Evolutionary conservation across 2,113 vertebrate genomes (phyloP), one percentile per base, ranked within the genome.

Genomic region (Megaleporinus macrocephalus): DNA sequence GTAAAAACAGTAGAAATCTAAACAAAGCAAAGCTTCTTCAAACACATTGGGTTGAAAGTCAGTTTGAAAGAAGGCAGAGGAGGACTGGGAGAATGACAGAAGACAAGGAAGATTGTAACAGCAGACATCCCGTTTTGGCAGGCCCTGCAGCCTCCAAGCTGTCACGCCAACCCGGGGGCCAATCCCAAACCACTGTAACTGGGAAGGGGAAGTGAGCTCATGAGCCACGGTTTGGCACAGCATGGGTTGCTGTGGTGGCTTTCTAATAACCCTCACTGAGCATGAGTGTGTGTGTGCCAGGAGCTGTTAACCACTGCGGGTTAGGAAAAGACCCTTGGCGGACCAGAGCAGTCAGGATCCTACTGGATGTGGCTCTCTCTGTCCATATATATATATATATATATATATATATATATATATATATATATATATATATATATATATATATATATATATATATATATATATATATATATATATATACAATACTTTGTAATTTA

Each of bases 181-280:
- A 91, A 91, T 88, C 78, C 86, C 80, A 91, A 94, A 94, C 93
- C 93, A 87, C 93, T 86, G 75, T 92, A 89, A 93, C 93, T 84
- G 30, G 90, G 89, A 84, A 90, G 87, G 73, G 94, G 94, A 95
- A 94, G 91, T 95, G 94, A 95, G 93, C 94, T 94, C 94, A 95
- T 91, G 73, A 74, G 71, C 78, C 77, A 86, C 79, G 89, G 92
- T 86, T 94, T 94, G 93, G 93, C 92, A 87, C 63, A 72, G 85
- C 62, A 77, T 55, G 33, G 82, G 85, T 89, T 90, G 77, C 47
- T 26, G 62, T 59, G 72, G 76, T 91, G 91, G 89, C 87, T 87
- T 90, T 92, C 91, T 91, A 94, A 93, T 91, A 90, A 90, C 76
- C 73, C 71, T 77, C 80, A 77, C 86, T 47, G 78, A 70, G 77